Conservation (phyloP, 2,113 vertebrate genomes). For the Anoura caudifer region DNA sequence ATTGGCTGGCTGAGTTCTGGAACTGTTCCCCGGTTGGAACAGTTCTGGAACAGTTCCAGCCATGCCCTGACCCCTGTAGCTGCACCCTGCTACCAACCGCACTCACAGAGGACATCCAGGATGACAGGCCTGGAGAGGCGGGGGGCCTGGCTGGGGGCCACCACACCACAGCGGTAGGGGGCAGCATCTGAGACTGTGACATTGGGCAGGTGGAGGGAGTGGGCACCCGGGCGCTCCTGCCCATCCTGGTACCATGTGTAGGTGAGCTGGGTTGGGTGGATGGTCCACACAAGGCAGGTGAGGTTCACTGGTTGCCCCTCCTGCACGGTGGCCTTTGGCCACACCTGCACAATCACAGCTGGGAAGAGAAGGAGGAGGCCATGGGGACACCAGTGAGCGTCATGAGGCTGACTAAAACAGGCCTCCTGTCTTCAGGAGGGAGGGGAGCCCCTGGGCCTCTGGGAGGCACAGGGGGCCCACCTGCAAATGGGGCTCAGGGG, state of each 20-base stretch:
- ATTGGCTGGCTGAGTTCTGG: too few relatives aligned
- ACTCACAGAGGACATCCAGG: conserved; percentile 81
- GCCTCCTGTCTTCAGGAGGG: rapidly evolving
- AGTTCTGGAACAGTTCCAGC: too few relatives aligned
- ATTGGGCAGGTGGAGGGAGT: background rate
- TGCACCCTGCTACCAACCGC: background rate
- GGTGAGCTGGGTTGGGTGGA: background rate
- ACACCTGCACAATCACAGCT: conserved; percentile 76
- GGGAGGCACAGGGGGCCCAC: background rate
- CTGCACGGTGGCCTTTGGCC: conserved; percentile 41
- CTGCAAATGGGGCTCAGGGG: background rate
- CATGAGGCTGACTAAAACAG: background rate
- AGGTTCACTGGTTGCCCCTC: conserved; percentile 77
- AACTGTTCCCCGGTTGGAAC: background rate
- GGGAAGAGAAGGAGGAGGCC: background rate
- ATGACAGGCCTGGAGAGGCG: conserved; percentile 69
- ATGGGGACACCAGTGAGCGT: background rate
- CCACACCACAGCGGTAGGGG: conserved; percentile 74
- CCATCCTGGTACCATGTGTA: conserved; percentile 79
- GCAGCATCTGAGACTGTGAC: conserved; percentile 4
- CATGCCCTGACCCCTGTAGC: background rate
- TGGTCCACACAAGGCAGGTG: conserved; percentile 66
- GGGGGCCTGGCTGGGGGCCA: background rate
- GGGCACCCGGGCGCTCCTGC: background rate
- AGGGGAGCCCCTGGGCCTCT: background rate